Conservation (phyloP, 1,140 invertebrate species). For the Oreohelix idahoensis region DNA sequence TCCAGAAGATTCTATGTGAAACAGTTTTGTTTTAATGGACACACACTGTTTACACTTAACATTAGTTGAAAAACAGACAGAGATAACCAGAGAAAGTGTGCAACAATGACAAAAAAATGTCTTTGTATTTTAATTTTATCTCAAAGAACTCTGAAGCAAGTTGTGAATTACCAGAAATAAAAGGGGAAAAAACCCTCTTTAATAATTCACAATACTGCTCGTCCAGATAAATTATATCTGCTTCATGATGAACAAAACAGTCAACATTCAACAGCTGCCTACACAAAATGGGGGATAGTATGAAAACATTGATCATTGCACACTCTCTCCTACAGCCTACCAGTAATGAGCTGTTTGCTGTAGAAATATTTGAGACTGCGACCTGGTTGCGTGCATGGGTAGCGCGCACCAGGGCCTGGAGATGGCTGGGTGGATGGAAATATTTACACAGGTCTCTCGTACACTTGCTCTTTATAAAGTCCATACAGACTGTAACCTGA, state of each 20-base stretch:
- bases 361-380: conserved; percentile 56
- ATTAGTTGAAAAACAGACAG: conserved; percentile 33
- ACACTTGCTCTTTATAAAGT: conserved; percentile 96
- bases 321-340: conserved; percentile 77
- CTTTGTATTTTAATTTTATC: too few relatives aligned
- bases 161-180: too few relatives aligned
- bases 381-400: conserved; percentile 83
- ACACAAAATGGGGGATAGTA: too few relatives aligned
- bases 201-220: too few relatives aligned
- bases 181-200: too few relatives aligned
- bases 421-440: conserved; percentile 83
- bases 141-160: too few relatives aligned
- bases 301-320: too few relatives aligned
- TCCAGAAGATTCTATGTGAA: too few relatives aligned
- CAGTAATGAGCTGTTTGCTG: conserved; percentile 67
- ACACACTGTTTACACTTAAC: conserved; percentile 22
- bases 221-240: too few relatives aligned
- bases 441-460: conserved; percentile 91
- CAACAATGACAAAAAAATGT: neutral
- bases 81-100: conserved; percentile 39
- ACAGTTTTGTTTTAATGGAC: neutral
- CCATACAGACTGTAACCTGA: conserved; percentile 97
- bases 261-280: too few relatives aligned
- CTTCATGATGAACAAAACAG: too few relatives aligned
- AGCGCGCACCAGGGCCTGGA: conserved; percentile 98